phyloP scores from a whole-genome alignment of 2,113 vertebrate genomes.

The Corvus cornix region DNA sequence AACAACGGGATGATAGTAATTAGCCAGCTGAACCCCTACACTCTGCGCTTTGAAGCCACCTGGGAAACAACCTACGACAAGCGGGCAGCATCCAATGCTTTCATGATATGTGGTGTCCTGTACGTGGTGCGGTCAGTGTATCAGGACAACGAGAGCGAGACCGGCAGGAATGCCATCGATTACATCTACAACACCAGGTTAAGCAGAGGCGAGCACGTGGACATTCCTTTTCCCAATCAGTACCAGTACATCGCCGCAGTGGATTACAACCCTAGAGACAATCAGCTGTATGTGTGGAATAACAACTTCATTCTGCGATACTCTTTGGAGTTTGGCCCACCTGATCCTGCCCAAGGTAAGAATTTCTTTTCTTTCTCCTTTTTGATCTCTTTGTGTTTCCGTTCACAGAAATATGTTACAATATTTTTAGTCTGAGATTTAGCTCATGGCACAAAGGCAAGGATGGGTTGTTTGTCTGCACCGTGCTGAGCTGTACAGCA shows the following conservation, averaged over 20 bases:
- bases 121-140: slow-evolving; percentile 97
- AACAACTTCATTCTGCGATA: slow-evolving; percentile 98
- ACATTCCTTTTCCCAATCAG: slow-evolving; percentile 97
- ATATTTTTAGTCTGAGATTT: not conserved
- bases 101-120: slow-evolving; percentile 97
- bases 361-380: not conserved
- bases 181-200: slow-evolving; percentile 95
- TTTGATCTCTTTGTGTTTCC: not conserved
- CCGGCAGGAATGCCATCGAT: slow-evolving; percentile 93
- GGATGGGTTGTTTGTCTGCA: not conserved
- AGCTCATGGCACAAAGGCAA: not conserved
- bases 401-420: accelerated
- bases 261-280: slow-evolving; percentile 99
- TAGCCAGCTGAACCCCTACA: slow-evolving; percentile 97
- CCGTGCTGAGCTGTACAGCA: not conserved
- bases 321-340: slow-evolving; percentile 93
- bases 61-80: slow-evolving; percentile 97
- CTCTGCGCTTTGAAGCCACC: slow-evolving; percentile 94
- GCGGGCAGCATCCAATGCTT: slow-evolving; percentile 95
- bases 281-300: slow-evolving; percentile 99
- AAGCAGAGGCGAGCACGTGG: slow-evolving; percentile 89
- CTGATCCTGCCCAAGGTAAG: slow-evolving; percentile 97
- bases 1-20: slow-evolving; percentile 99
- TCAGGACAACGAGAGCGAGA: slow-evolving; percentile 97
- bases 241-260: slow-evolving; percentile 98